phyloP scores from a whole-genome alignment of 2,888 invertebrate genomes.

The Volucella inflata region DNA sequence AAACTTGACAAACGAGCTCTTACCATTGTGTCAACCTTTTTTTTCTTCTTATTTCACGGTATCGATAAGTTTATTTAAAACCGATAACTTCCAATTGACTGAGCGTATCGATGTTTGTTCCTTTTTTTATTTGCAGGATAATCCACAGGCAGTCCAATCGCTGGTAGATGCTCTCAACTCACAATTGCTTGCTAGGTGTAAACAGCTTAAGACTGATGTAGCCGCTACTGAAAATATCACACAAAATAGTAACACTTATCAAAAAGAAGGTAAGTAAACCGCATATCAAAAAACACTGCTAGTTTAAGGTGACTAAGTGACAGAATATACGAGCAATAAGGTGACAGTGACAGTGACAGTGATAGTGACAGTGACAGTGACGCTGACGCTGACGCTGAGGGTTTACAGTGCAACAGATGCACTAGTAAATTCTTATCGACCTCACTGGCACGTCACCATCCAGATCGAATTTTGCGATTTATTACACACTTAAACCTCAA shows the following conservation, averaged over 20 bases:
- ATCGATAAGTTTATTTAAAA: neutral
- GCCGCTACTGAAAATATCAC: constrained; percentile 67
- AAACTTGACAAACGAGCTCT: constrained; percentile 31
- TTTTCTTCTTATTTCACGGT: neutral
- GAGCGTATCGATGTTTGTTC: neutral
- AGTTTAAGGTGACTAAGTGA: constrained; percentile 38
- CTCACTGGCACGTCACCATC: constrained; percentile 33
- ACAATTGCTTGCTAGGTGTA: constrained; percentile 35
- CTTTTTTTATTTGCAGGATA: constrained; percentile 50
- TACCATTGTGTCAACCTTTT: constrained; percentile 51
- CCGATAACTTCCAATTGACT: constrained; percentile 37
- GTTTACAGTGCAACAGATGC: constrained; percentile 47
- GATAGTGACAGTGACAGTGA: constrained; percentile 22
- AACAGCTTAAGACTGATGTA: constrained; percentile 50
- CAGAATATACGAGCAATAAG: neutral
- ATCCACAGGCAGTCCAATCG: constrained; percentile 56
- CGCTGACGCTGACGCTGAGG: neutral
- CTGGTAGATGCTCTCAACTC: constrained; percentile 49
- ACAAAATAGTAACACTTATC: constrained; percentile 66
- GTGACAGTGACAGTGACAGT: neutral
- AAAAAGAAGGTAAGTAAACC: constrained; percentile 63
- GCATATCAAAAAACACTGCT: constrained; percentile 30
- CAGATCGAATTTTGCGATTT: constrained; percentile 33
- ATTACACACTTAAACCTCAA: constrained; percentile 54
- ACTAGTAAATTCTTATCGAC: constrained; percentile 11